phyloP scores from a whole-genome alignment of 2,113 vertebrate genomes.

The Sialia sialis region DNA sequence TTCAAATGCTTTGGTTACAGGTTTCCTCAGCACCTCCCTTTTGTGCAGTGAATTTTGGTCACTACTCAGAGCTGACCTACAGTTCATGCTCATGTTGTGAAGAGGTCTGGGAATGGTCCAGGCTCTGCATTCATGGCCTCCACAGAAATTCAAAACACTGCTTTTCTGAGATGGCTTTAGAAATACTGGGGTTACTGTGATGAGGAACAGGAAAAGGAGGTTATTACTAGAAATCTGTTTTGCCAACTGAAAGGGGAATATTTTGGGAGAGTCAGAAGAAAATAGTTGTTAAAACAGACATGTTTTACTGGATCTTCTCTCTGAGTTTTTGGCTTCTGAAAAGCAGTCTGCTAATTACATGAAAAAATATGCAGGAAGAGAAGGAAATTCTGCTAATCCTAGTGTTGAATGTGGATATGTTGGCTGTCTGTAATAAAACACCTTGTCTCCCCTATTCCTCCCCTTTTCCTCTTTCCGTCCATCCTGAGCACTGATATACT shows the following conservation, averaged over 20 bases:
- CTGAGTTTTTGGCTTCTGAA: not conserved
- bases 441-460: not conserved
- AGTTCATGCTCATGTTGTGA: not conserved
- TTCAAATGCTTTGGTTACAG: not conserved
- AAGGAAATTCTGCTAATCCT: not conserved
- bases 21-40: not conserved
- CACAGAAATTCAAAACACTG: not conserved
- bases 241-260: not conserved
- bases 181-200: not conserved
- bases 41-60: not conserved
- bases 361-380: not conserved
- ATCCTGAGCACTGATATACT: not conserved
- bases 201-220: not conserved
- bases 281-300: not conserved
- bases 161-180: not conserved
- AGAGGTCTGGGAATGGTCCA: not conserved
- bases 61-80: not conserved
- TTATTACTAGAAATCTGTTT: not conserved
- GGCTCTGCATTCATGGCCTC: not conserved
- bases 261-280: not conserved
- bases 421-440: not conserved
- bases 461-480: not conserved
- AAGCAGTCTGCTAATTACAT: not conserved
- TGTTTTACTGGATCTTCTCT: not conserved
- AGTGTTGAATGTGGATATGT: not conserved